A percentile compares a stretch with the other conserved stretches of the same genome.
phyloP scores from a whole-genome alignment of 37 sponge, comb jelly and placozoan species.

The Corticium candelabrum region DNA sequence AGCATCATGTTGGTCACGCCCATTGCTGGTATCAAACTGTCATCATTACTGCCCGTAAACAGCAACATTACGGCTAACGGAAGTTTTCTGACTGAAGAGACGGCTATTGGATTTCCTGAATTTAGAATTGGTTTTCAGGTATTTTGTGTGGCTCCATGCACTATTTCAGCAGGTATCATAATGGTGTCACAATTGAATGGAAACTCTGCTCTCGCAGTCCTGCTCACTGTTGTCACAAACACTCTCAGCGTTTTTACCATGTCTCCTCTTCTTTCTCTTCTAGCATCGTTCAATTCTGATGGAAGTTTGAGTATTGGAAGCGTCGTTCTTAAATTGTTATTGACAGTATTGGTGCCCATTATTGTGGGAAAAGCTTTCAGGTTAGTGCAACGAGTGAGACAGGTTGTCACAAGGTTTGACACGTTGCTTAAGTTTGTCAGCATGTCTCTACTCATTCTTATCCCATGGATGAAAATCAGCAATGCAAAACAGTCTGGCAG shows the following conservation, averaged over 20 bases:
- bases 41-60: background rate
- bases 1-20: background rate
- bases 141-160: background rate
- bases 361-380: too few species aligned
- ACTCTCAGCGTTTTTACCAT: background rate
- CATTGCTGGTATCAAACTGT: background rate
- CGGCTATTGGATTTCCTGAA: background rate
- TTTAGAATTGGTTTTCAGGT: background rate
- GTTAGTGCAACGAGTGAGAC: too few species aligned
- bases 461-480: too few species aligned
- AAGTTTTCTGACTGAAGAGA: background rate
- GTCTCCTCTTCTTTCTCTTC: background rate
- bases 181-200: too few species aligned
- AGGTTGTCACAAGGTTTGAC: too few species aligned
- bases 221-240: background rate
- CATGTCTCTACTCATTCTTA: too few species aligned
- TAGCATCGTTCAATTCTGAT: background rate
- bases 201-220: background rate
- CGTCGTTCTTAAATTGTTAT: background rate
- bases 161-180: background rate
- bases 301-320: background rate
- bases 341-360: too few species aligned
- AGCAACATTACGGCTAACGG: background rate
- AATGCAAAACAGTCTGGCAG: too few species aligned
- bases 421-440: too few species aligned